Percentiles rank a stretch among this genome's conserved stretches.
Conservation (phyloP, 2,113 vertebrate species). For the Eptesicus fuscus region DNA sequence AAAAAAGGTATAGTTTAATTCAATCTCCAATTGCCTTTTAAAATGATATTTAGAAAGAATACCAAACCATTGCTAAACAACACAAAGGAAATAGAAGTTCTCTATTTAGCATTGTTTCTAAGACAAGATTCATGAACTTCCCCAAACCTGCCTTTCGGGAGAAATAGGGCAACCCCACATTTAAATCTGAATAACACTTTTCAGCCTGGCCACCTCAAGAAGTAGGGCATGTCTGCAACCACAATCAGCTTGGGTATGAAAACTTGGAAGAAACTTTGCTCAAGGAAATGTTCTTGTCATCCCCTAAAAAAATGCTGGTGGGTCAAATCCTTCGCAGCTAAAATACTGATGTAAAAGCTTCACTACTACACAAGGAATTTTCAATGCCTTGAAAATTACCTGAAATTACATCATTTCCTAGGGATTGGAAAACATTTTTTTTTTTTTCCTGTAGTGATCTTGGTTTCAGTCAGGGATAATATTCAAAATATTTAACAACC, state of each 20-base stretch:
- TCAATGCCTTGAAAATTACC: neutral
- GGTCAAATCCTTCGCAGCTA: neutral
- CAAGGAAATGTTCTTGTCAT: neutral
- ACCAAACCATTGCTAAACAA: neutral
- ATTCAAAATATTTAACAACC: neutral
- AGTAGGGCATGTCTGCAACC: neutral
- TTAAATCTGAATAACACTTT: neutral
- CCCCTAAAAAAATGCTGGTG: neutral
- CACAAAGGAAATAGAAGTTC: neutral
- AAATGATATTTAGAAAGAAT: neutral
- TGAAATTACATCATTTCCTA: neutral
- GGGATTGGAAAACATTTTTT: neutral
- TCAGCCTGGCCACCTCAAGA: neutral
- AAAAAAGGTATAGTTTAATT: neutral
- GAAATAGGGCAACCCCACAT: neutral
- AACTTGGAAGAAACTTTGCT: neutral
- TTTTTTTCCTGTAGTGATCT: neutral
- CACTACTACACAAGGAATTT: no score
- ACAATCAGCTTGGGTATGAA: neutral
- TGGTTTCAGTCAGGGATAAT: neutral
- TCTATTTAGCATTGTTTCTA: neutral
- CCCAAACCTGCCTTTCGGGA: neutral
- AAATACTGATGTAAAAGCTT: no score
- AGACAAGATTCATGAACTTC: neutral
- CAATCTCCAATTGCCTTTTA: neutral